These are phyloP conservation scores for Brachionus rotundiformis DNA, from an alignment of 1,140 invertebrate genomes.

Conservation along the genomic window DNA sequence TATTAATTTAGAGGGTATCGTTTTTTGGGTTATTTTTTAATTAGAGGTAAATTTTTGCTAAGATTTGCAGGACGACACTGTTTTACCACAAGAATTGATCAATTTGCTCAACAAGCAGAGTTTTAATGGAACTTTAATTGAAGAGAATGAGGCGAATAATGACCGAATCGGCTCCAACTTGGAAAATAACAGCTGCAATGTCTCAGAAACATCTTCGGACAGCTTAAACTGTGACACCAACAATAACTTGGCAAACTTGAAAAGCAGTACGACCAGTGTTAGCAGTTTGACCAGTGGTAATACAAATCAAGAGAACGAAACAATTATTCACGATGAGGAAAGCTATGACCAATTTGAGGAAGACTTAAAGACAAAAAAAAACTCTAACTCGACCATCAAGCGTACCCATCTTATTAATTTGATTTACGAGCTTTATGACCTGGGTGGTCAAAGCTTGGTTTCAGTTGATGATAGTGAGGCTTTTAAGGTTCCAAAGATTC, in stretches of 20 bases:
- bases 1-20: neutral
- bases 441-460: neutral
- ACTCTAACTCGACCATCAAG: neutral
- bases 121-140: conserved; percentile 11
- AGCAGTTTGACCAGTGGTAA: conserved; percentile 23
- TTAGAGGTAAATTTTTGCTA: neutral
- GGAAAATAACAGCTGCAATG: conserved; percentile 20
- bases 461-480: neutral
- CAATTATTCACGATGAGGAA: conserved; percentile 1
- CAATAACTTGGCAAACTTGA: neutral
- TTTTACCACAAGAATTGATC: conserved; percentile 23
- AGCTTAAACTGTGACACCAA: conserved; percentile 15
- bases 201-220: neutral
- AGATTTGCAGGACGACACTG: conserved; percentile 26
- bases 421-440: conserved; percentile 19
- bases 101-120: conserved; percentile 17
- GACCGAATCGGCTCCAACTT: neutral
- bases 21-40: neutral
- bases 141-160: neutral
- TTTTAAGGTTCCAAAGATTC: neutral
- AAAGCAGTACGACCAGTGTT: conserved; percentile 15
- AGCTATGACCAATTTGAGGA: conserved; percentile 24
- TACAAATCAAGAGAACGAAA: conserved; percentile 36
- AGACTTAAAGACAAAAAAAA: neutral
- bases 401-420: conserved; percentile 37